Percentiles rank a stretch among this genome's conserved stretches.
Evolutionary conservation across 2,113 vertebrate genomes (phyloP).

Genomic region (Okapia johnstoni): DNA sequence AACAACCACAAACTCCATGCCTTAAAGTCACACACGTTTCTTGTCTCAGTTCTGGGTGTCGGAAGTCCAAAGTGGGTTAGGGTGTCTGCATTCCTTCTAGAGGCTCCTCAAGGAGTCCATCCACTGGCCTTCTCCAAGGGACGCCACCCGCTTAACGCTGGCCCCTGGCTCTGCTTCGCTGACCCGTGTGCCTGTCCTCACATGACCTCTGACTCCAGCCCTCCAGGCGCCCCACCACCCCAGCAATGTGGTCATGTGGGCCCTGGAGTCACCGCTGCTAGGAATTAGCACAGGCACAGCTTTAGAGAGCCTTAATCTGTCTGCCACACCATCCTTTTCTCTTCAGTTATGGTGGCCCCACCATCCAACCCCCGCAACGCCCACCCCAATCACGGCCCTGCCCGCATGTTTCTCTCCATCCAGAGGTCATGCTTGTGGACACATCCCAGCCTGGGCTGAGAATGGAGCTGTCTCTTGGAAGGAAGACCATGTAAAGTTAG

Average conservation of each 20-base stretch:
- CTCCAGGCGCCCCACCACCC: too few species aligned
- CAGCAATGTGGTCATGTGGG: accelerated
- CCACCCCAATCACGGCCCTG: background rate
- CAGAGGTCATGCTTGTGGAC: accelerated
- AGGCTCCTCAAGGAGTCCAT: accelerated
- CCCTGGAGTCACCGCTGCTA: accelerated
- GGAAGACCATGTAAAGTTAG: background rate
- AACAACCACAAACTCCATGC: accelerated
- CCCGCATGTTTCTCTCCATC: too few species aligned
- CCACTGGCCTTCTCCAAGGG: too few species aligned
- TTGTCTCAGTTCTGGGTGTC: background rate
- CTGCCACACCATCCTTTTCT: accelerated
- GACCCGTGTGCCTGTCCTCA: background rate
- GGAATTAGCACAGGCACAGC: accelerated
- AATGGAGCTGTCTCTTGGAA: background rate
- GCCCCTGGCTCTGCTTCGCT: accelerated
- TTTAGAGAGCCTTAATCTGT: background rate
- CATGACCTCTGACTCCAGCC: background rate
- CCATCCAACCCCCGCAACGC: accelerated
- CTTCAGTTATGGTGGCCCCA: accelerated
- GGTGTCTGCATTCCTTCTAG: background rate
- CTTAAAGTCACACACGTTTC: too few species aligned
- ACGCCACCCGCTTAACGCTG: accelerated
- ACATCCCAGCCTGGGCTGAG: background rate
- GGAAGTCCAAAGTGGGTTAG: accelerated